Conservation (phyloP, 2,113 vertebrate species). For the Hippocampus abdominalis region DNA sequence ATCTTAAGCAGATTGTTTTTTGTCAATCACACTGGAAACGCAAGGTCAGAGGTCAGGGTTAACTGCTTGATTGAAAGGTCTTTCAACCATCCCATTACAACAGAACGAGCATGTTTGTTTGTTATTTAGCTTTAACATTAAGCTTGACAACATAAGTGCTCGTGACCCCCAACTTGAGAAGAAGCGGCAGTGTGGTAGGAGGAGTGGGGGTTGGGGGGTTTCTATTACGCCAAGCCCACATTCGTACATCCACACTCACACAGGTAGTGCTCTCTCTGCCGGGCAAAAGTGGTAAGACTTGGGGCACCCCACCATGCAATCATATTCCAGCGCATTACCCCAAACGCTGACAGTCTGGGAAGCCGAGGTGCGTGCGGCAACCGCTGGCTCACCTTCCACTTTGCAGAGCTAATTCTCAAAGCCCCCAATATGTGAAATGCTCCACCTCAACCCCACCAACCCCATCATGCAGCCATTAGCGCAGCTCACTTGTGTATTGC, state of each 20-base stretch:
- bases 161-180: background rate
- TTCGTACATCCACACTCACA: background rate
- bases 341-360: background rate
- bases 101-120: background rate
- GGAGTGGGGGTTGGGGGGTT: too few relatives aligned
- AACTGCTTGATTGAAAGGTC: background rate
- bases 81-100: background rate
- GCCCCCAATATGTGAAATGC: slow-evolving; percentile 1
- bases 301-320: background rate
- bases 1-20: background rate
- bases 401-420: slow-evolving; percentile 13
- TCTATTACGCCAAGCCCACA: background rate
- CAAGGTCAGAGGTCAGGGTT: slow-evolving; percentile 2
- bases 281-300: slow-evolving; percentile 15
- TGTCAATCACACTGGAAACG: background rate
- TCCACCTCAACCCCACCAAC: slow-evolving; percentile 16
- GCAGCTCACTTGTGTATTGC: background rate
- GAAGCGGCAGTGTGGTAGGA: background rate
- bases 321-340: background rate
- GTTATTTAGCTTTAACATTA: background rate
- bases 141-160: background rate
- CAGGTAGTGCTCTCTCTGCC: slow-evolving; percentile 43
- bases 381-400: background rate
- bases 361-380: background rate
- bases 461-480: background rate